Evolutionary conservation across 2,888 invertebrate species (phyloP).

Genomic region (Acanthosepion esculentum): DNA sequence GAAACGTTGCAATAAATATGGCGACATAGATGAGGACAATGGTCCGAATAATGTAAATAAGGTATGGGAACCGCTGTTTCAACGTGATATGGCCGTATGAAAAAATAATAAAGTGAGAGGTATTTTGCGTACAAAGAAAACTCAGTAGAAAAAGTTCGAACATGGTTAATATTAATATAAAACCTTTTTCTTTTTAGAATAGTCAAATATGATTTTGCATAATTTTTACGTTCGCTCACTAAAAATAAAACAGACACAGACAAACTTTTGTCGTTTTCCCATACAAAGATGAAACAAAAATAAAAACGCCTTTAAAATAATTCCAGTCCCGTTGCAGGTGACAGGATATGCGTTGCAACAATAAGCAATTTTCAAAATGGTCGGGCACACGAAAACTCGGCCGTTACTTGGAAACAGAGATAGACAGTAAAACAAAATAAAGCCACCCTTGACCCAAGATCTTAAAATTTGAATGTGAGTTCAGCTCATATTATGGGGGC

Average conservation of each 20-base stretch:
- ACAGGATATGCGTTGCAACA: not conserved
- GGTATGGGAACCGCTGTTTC: too few species aligned
- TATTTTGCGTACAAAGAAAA: too few species aligned
- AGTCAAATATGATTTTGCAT: not conserved
- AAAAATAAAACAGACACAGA: not conserved
- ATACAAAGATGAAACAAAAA: not conserved
- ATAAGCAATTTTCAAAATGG: not conserved
- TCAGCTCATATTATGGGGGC: too few species aligned
- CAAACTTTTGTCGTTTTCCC: not conserved
- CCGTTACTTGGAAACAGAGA: not conserved
- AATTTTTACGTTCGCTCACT: not conserved
- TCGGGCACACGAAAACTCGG: not conserved
- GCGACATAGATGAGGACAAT: too few species aligned
- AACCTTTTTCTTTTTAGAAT: not conserved
- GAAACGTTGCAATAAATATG: too few species aligned
- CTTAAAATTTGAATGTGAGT: not conserved
- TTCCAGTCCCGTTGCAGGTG: not conserved
- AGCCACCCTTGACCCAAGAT: not conserved
- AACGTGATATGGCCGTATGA: too few species aligned
- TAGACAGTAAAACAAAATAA: not conserved
- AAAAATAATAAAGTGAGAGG: too few species aligned
- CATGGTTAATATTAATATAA: too few species aligned
- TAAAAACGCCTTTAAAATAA: not conserved
- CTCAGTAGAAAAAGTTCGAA: too few species aligned
- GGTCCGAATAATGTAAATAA: too few species aligned